These are phyloP conservation scores for Pseudococcus viburni DNA, from an alignment of 2,888 invertebrate genomes.

Conservation along the genomic window DNA sequence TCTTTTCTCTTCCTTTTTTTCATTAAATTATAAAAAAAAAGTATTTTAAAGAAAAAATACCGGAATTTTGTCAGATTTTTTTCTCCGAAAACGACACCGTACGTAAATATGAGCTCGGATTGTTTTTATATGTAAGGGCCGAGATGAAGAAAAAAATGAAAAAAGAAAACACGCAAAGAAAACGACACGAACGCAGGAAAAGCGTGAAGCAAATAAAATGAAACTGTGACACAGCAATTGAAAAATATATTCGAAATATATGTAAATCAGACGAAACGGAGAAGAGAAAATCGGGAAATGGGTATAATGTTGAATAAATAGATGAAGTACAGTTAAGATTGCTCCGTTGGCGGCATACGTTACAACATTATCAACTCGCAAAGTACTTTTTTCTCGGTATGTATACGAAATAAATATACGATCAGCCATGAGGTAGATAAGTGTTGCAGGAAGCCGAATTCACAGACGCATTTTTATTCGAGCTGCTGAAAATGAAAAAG, in stretches of 20 bases:
- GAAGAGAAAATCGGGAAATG: constrained; percentile 31
- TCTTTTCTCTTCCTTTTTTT: neutral
- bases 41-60: neutral
- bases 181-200: constrained; percentile 19
- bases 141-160: neutral
- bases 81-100: neutral
- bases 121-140: constrained; percentile 2
- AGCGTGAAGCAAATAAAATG: constrained; percentile 17
- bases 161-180: neutral
- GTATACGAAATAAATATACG: constrained; percentile 10
- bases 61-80: neutral
- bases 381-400: constrained; percentile 18
- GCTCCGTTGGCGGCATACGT: constrained; percentile 25
- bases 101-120: neutral
- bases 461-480: neutral
- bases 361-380: constrained; percentile 11
- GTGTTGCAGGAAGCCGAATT: neutral
- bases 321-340: constrained; percentile 8
- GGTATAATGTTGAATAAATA: constrained; percentile 27
- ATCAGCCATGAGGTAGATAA: neutral
- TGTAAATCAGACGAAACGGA: constrained; percentile 27
- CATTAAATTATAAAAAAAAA: neutral
- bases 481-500: neutral
- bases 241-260: constrained; percentile 35
- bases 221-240: constrained; percentile 29